Conservation (phyloP, 2,113 vertebrate genomes). For the Sinosuthora webbiana region DNA sequence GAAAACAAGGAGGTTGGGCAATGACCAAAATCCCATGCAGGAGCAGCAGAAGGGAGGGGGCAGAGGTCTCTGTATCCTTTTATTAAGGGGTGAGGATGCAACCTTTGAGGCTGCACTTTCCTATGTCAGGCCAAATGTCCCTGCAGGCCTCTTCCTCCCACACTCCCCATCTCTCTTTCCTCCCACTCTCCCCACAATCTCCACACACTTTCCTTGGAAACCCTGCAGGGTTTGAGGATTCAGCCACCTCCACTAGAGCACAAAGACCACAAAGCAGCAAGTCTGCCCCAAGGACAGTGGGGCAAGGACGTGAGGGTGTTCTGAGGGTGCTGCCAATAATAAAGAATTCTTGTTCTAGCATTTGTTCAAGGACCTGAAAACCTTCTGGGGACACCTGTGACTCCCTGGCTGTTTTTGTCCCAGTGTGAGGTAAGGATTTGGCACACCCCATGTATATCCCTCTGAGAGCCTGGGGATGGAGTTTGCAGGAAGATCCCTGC, state of each 20-base stretch:
- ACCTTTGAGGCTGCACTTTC: not conserved
- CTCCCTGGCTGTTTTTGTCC: not conserved
- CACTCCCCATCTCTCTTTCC: not conserved
- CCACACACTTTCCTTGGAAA: not conserved
- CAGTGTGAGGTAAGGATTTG: rapidly evolving
- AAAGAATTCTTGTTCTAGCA: not conserved
- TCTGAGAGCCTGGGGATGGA: not conserved
- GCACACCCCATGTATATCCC: rapidly evolving
- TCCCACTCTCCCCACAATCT: not conserved
- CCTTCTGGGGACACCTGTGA: not conserved
- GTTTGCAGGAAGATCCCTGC: not conserved
- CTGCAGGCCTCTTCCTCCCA: not conserved
- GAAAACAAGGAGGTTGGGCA: not conserved
- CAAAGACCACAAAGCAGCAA: not conserved
- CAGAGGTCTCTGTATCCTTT: not conserved
- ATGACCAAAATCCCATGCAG: rapidly evolving
- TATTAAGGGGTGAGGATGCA: not conserved
- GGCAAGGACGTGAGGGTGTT: not conserved
- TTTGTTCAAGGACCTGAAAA: not conserved
- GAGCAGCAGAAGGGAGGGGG: not conserved
- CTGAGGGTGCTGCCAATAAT: not conserved
- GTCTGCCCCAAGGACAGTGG: not conserved
- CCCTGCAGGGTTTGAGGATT: not conserved
- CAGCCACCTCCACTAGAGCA: not conserved
- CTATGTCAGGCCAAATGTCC: not conserved